Percentiles rank a stretch among this genome's conserved stretches.
phyloP scores from a whole-genome alignment of 2,113 vertebrate species.

The Rousettus leschenaultii region DNA sequence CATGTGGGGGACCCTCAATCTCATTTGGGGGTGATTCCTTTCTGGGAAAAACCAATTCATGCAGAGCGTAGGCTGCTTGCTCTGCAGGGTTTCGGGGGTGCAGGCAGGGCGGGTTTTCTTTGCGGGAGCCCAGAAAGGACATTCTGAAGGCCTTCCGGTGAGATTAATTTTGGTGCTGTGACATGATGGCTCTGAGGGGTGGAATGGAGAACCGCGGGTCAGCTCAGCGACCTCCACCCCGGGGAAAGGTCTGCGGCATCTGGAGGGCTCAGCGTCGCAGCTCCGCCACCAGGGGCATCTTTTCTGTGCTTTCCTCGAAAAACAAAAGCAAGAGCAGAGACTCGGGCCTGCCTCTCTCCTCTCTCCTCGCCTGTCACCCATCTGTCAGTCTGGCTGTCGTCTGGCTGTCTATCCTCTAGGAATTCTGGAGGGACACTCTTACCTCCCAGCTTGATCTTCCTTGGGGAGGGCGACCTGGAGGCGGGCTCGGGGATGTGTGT shows the following conservation, averaged over 20 bases:
- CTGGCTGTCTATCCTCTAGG: not conserved
- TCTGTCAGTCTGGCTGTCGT: slow-evolving; percentile 43
- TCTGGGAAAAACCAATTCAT: not conserved
- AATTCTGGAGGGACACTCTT: slow-evolving; percentile 34
- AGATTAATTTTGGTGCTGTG: no score
- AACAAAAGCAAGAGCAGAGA: not conserved
- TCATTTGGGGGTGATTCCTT: not conserved
- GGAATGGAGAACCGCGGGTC: not conserved
- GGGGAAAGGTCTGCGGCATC: not conserved
- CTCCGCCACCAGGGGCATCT: not conserved
- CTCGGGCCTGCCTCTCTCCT: not conserved
- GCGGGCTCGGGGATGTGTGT: not conserved
- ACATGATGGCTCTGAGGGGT: not conserved
- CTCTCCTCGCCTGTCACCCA: not conserved
- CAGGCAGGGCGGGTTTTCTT: no score
- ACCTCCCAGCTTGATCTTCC: slow-evolving; percentile 71
- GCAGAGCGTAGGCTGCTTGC: not conserved
- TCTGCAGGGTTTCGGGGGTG: not conserved
- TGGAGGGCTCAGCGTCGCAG: not conserved
- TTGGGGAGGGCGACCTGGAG: slow-evolving; percentile 60
- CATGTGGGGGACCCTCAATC: not conserved
- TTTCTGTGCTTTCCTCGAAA: not conserved
- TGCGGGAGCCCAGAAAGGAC: not conserved
- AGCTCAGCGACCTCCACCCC: not conserved
- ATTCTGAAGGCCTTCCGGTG: not conserved